Percentiles rank a stretch among this genome's conserved stretches.
These are phyloP conservation scores for Cairina moschata DNA, from an alignment of 2,113 vertebrate genomes.

Conservation along the genomic window DNA sequence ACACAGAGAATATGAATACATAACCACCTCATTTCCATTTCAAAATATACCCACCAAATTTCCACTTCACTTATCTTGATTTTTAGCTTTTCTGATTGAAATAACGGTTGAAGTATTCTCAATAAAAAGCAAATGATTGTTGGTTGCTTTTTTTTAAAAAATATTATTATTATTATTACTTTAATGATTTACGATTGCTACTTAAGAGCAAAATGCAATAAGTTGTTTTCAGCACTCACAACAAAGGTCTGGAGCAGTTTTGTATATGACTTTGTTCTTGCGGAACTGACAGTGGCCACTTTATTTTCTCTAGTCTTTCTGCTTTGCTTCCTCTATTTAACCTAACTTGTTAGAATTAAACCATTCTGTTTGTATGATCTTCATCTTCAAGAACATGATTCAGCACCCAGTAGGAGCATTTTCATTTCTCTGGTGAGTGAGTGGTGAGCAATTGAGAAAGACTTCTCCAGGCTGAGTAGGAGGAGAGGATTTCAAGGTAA, in stretches of 20 bases:
- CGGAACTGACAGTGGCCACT: background rate
- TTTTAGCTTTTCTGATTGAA: constrained; percentile 60
- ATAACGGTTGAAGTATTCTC: constrained; percentile 58
- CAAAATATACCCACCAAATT: constrained; percentile 76
- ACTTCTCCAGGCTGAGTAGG: background rate
- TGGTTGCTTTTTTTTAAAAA: background rate
- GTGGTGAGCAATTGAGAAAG: background rate
- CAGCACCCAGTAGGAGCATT: background rate
- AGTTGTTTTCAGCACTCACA: background rate
- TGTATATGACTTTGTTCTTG: background rate
- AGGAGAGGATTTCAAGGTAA: background rate
- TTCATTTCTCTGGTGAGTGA: background rate
- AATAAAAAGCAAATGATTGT: background rate
- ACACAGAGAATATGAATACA: constrained; percentile 78
- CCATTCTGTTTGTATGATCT: background rate
- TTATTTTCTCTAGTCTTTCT: constrained; percentile 7
- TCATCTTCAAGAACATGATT: background rate
- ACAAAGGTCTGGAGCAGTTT: background rate
- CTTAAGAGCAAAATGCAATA: background rate
- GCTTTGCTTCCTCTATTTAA: background rate
- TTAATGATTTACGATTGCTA: background rate
- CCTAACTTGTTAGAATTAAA: background rate
- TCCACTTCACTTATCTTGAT: constrained; percentile 76
- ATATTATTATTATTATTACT: background rate
- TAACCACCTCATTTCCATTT: constrained; percentile 81